phyloP scores from a whole-genome alignment of 2,888 invertebrate genomes.

The Caenorhabditis zanzibari region DNA sequence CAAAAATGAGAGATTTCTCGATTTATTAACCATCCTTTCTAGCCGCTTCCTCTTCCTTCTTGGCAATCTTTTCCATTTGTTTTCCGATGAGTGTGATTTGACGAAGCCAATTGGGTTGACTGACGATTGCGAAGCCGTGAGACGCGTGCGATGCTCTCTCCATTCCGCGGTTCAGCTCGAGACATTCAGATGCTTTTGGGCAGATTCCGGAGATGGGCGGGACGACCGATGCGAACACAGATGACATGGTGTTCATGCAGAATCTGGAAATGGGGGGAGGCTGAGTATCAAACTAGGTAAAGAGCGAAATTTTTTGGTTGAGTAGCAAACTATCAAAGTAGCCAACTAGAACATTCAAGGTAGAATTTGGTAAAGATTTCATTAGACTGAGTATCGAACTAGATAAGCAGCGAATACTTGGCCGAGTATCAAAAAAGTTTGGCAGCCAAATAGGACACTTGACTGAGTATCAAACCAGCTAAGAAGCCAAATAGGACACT shows the following conservation, averaged over 20 bases:
- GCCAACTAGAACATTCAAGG: too few species aligned
- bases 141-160: constrained; percentile 1
- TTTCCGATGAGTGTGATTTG: constrained; percentile 4
- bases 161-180: background rate
- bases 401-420: too few species aligned
- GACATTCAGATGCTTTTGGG: background rate
- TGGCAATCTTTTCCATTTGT: background rate
- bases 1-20: too few species aligned
- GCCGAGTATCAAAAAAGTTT: too few species aligned
- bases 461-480: too few species aligned
- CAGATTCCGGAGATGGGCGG: constrained; percentile 25
- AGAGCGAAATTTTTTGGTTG: too few species aligned
- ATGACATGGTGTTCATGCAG: background rate
- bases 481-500: too few species aligned
- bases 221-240: background rate
- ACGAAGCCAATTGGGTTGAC: constrained; percentile 11
- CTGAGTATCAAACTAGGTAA: background rate
- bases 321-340: too few species aligned
- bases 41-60: background rate
- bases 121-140: constrained; percentile 23
- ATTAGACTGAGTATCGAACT: too few species aligned
- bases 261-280: constrained; percentile 3
- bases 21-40: background rate
- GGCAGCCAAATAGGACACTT: too few species aligned
- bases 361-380: too few species aligned